Conservation (phyloP, 2,888 invertebrate genomes). For the Pimpla rufipes region DNA sequence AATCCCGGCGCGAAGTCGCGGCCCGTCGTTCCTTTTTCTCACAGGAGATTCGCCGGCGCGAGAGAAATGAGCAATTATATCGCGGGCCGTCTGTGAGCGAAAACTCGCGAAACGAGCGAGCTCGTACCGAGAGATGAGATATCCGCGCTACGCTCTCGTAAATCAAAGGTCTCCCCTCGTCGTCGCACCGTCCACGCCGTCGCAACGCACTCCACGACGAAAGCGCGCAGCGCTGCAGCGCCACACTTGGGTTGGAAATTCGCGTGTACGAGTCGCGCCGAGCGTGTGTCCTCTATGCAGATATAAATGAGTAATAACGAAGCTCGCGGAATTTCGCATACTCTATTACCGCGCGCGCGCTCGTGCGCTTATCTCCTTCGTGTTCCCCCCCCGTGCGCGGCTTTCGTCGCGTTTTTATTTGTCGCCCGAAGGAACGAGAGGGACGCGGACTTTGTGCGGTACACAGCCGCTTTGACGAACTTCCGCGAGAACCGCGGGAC, state of each 20-base stretch:
- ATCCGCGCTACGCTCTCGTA: slow-evolving; percentile 61
- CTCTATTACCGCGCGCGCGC: background rate
- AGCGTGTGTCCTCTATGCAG: background rate
- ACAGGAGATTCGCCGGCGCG: slow-evolving; percentile 23
- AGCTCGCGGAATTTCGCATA: slow-evolving; percentile 5
- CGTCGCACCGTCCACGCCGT: slow-evolving; percentile 9
- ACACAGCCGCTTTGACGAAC: slow-evolving; percentile 1
- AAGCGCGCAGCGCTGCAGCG: background rate
- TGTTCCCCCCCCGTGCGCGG: background rate
- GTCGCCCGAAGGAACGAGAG: background rate
- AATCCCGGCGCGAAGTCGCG: slow-evolving; percentile 41
- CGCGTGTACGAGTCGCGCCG: background rate
- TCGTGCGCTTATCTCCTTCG: background rate
- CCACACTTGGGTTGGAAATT: background rate
- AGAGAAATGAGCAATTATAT: slow-evolving; percentile 55
- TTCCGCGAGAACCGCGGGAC: background rate
- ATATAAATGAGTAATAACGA: background rate
- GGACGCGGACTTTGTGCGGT: background rate
- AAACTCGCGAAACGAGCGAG: slow-evolving; percentile 39
- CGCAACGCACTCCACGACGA: background rate
- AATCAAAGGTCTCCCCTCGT: slow-evolving; percentile 53
- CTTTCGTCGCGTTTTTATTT: background rate
- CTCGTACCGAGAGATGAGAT: slow-evolving; percentile 62
- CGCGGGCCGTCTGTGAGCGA: slow-evolving; percentile 47
- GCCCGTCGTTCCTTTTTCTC: slow-evolving; percentile 29